Evolutionary conservation across 2,113 vertebrate species (phyloP).

Genomic region (Phalacrocorax aristotelis): DNA sequence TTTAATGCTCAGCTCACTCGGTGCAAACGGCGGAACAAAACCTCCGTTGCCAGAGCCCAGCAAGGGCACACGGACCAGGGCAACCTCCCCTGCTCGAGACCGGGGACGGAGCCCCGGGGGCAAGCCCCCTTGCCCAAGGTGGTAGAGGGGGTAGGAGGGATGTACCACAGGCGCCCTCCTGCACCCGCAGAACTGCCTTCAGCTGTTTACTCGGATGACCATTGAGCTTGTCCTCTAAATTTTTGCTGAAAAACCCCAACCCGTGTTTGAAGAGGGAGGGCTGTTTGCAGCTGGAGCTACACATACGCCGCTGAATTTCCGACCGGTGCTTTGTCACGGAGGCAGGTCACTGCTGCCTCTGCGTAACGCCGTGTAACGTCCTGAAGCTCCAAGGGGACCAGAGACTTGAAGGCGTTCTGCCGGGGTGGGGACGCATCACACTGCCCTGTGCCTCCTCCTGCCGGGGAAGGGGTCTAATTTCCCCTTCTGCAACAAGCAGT

Average conservation of each 20-base stretch:
- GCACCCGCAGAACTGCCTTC: background rate
- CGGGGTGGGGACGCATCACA: accelerated
- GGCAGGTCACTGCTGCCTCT: background rate
- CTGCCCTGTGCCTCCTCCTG: background rate
- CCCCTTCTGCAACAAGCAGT: background rate
- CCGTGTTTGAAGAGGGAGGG: background rate
- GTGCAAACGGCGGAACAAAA: background rate
- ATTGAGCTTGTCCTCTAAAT: background rate
- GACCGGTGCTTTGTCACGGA: background rate
- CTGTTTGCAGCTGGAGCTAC: background rate
- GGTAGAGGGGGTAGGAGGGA: accelerated
- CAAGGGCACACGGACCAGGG: background rate
- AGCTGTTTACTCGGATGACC: background rate
- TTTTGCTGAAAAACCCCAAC: background rate
- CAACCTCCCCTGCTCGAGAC: background rate
- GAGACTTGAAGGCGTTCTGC: accelerated
- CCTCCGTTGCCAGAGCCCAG: background rate
- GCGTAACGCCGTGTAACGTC: background rate
- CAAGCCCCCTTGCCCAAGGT: background rate
- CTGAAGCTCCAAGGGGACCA: background rate
- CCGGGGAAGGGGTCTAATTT: accelerated
- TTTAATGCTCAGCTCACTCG: background rate
- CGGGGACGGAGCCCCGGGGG: background rate
- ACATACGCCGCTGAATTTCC: accelerated
- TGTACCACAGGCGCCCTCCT: background rate